Conservation (phyloP, 2,113 vertebrate species). For the Tetraodon nigroviridis region DNA sequence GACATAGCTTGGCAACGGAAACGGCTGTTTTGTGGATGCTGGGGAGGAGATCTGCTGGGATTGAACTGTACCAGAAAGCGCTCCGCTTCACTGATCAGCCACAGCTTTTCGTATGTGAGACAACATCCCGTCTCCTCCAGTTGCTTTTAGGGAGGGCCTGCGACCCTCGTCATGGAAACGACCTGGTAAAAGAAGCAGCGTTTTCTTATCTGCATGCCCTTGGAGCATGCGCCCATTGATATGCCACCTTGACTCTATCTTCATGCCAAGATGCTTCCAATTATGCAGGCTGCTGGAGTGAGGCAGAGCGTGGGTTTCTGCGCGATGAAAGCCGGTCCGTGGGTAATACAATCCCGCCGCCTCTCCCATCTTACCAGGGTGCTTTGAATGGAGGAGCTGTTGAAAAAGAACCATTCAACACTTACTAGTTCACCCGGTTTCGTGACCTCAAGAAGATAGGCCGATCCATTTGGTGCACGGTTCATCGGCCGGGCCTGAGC, state of each 20-base stretch:
- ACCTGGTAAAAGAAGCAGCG: conserved; percentile 61
- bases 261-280: conserved; percentile 79
- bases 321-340: conserved; percentile 60
- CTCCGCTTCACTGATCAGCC: conserved; percentile 40
- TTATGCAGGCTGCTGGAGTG: conserved; percentile 76
- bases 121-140: conserved; percentile 28
- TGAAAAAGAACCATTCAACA: conserved; percentile 39
- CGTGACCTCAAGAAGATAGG: conserved; percentile 32
- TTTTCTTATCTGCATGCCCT: conserved; percentile 73
- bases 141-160: conserved; percentile 51
- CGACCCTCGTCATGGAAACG: conserved; percentile 62
- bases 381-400: conserved; percentile 15
- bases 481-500: conserved; percentile 16
- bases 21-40: conserved; percentile 42
- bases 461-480: conserved; percentile 34
- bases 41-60: conserved; percentile 39
- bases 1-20: conserved; percentile 30
- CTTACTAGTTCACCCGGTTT: conserved; percentile 32
- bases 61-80: conserved; percentile 30
- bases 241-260: conserved; percentile 76
- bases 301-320: conserved; percentile 69
- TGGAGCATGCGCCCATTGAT: conserved; percentile 71
- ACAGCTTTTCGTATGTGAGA: conserved; percentile 58
- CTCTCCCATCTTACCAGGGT: neutral
- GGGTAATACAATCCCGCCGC: conserved; percentile 59